Conservation (phyloP, 2,888 invertebrate genomes). For the Andrena camellia region DNA sequence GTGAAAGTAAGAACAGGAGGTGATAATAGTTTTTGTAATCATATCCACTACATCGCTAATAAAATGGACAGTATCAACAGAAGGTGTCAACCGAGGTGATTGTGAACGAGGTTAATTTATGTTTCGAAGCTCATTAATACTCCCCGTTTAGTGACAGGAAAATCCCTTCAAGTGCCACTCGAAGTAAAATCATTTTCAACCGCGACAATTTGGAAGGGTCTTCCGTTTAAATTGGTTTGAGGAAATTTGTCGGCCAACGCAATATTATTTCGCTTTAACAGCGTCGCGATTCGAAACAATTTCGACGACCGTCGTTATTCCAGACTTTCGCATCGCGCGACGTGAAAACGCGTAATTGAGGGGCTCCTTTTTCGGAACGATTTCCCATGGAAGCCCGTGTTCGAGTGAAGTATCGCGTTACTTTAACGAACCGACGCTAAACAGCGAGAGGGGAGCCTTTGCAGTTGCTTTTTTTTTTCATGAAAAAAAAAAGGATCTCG, state of each 20-base stretch:
- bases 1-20: too few relatives aligned
- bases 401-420: constrained; percentile 4
- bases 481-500: constrained; percentile 1
- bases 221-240: too few relatives aligned
- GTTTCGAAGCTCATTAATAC: too few relatives aligned
- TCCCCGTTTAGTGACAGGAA: too few relatives aligned
- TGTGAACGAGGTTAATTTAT: too few relatives aligned
- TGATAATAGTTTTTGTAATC: too few relatives aligned
- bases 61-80: too few relatives aligned
- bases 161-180: too few relatives aligned
- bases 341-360: constrained; percentile 25
- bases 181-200: too few relatives aligned
- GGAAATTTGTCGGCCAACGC: constrained; percentile 8
- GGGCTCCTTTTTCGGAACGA: neutral
- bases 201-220: too few relatives aligned
- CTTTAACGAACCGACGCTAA: constrained; percentile 26
- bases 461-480: neutral
- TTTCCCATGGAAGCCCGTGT: constrained; percentile 1
- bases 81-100: too few relatives aligned
- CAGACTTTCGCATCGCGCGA: constrained; percentile 24
- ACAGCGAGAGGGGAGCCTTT: neutral
- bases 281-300: neutral
- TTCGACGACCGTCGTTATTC: constrained; percentile 18
- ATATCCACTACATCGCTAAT: too few relatives aligned
- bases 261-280: constrained; percentile 15